Evolutionary conservation across 2,797 vertebrate genomes (phyloP), one percentile per base, ranked within the genome.

Genomic region (Platyrinchus mystaceus): DNA sequence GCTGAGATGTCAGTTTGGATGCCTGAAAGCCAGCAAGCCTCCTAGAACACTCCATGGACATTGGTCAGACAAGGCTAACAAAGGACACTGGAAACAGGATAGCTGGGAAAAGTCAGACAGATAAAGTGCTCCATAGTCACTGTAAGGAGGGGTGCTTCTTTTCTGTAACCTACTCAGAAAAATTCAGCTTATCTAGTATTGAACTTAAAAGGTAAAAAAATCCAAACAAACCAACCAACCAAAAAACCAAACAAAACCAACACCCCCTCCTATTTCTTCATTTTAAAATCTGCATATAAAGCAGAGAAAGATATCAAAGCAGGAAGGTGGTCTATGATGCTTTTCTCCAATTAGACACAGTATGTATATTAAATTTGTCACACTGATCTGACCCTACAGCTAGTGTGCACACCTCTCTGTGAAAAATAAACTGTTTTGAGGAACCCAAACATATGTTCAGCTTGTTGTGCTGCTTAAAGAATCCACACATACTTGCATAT

Each of bases 331-430:
- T 47, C 44, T 22, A 4, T 14, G n/a, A 55, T 17, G 22, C 9
- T 27, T 18, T 82, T 58, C 20, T 84, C 34, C 15, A 23, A 6
- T 12, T 14, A 52, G 21, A 58, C 16, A 37, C 8, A 53, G 34
- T 21, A 46, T 3, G 7, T 11, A 47, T 36, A 39, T 53, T 36
- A 27, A 37, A 74, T 47, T 4, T 70, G 21, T 46, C 1, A 83
- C 9, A 69, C 16, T 41, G 18, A 81, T 49, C 62, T 64, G 69
- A 89, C 18, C 44, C 41, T 69, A 10, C 34, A 44, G 44, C 24
- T n/a, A 55, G 37, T 0, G n/a, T 5, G 9, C 18, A 43, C 6
- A 79, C 3, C 23, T 20, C 50, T 68, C 22, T 4, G 7, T 14
- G 41, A 63, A 68, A 2, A 41, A 7, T 26, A 30, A 60, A 50